phyloP scores from a whole-genome alignment of 2,113 vertebrate species.

The Amphiprion percula region DNA sequence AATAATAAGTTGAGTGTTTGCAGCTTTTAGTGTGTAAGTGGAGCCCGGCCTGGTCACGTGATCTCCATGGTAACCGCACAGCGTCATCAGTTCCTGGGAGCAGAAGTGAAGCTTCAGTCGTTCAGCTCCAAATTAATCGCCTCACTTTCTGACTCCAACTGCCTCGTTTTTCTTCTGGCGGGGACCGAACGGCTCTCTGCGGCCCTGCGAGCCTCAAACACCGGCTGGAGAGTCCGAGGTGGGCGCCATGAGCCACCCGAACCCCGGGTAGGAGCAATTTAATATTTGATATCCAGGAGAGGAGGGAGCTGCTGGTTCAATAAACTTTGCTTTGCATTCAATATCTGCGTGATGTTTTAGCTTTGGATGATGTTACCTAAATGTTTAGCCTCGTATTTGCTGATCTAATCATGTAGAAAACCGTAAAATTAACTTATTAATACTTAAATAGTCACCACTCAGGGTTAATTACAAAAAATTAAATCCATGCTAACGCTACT shows the following conservation, averaged over 20 bases:
- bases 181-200: neutral
- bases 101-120: conserved; percentile 54
- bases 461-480: neutral
- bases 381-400: neutral
- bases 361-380: neutral
- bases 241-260: conserved; percentile 87
- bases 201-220: neutral
- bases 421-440: neutral
- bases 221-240: conserved; percentile 29
- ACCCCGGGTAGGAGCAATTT: conserved; percentile 83
- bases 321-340: neutral
- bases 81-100: conserved; percentile 75
- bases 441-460: too few species aligned
- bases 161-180: neutral
- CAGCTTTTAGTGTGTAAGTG: conserved; percentile 34
- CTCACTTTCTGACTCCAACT: neutral
- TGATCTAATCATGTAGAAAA: neutral
- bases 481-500: neutral
- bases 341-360: neutral
- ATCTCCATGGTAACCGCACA: conserved; percentile 85
- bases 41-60: conserved; percentile 82
- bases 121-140: conserved; percentile 14
- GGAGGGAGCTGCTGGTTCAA: neutral
- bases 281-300: neutral
- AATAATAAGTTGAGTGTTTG: too few species aligned